Conservation (phyloP, 2,888 invertebrate species). For the Pammene aurita region DNA sequence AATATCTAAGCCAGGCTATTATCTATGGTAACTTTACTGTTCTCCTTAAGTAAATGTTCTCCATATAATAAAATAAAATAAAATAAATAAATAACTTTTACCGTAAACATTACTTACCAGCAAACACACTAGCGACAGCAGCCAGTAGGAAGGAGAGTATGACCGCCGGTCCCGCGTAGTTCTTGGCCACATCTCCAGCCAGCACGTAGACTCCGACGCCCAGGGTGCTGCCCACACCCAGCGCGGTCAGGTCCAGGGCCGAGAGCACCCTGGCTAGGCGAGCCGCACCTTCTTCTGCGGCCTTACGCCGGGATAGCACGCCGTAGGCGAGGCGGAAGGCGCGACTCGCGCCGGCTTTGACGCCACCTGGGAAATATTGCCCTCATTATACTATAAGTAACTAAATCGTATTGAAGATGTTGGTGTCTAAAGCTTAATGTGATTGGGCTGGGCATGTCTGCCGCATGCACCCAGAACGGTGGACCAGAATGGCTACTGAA, state of each 20-base stretch:
- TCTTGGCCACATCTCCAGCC: constrained; percentile 92
- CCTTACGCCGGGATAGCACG: constrained; percentile 74
- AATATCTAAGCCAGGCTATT: no score
- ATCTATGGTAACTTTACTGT: no score
- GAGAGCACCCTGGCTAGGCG: constrained; percentile 88
- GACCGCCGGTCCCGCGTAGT: constrained; percentile 93
- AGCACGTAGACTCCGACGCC: constrained; percentile 96
- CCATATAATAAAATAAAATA: no score
- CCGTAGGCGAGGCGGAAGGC: constrained; percentile 66
- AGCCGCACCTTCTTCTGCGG: constrained; percentile 75
- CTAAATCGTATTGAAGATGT: no score
- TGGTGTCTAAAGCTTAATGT: no score
- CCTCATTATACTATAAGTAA: constrained; percentile 38
- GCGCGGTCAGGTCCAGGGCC: constrained; percentile 91
- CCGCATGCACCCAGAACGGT: no score
- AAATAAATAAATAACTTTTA: no score
- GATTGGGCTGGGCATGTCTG: no score
- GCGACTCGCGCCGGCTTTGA: constrained; percentile 69
- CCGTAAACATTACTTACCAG: no score
- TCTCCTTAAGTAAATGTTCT: no score
- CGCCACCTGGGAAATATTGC: constrained; percentile 60
- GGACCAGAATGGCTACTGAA: no score
- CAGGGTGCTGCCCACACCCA: constrained; percentile 92
- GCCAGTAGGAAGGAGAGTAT: constrained; percentile 94
- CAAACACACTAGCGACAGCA: constrained; percentile 94